Evolutionary conservation across 2,113 vertebrate genomes (phyloP).

Genomic region (Syrrhaptes paradoxus): DNA sequence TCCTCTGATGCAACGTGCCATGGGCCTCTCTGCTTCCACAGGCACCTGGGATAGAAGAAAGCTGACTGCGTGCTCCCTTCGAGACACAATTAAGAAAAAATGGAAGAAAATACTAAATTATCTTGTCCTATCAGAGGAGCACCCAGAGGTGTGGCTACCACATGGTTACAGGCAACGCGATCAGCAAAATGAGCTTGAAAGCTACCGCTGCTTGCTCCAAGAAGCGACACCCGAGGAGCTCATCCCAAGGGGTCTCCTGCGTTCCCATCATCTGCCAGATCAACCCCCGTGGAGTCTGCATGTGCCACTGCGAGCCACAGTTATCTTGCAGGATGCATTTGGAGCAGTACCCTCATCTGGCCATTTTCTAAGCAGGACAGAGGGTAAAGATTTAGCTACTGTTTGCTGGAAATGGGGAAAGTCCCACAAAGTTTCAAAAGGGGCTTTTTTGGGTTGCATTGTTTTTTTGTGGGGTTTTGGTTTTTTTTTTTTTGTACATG

Average conservation of each 20-base stretch:
- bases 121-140: not conserved
- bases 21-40: not conserved
- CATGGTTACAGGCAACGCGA: not conserved
- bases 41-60: not conserved
- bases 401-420: not conserved
- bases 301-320: not conserved
- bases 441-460: not conserved
- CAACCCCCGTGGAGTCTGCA: fast-evolving
- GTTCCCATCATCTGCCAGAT: not conserved
- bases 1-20: not conserved
- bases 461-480: no score
- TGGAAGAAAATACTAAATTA: not conserved
- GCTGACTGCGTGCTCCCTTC: fast-evolving
- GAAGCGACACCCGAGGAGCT: not conserved
- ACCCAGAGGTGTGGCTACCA: not conserved
- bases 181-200: not conserved
- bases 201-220: not conserved
- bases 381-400: not conserved
- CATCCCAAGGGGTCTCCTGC: not conserved
- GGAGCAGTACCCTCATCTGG: not conserved
- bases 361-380: not conserved
- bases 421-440: not conserved
- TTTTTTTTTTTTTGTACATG: not conserved
- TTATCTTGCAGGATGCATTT: not conserved
- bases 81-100: not conserved